Evolutionary conservation across 2,888 invertebrate genomes (phyloP).

Genomic region (Neoitamus cyanurus): DNA sequence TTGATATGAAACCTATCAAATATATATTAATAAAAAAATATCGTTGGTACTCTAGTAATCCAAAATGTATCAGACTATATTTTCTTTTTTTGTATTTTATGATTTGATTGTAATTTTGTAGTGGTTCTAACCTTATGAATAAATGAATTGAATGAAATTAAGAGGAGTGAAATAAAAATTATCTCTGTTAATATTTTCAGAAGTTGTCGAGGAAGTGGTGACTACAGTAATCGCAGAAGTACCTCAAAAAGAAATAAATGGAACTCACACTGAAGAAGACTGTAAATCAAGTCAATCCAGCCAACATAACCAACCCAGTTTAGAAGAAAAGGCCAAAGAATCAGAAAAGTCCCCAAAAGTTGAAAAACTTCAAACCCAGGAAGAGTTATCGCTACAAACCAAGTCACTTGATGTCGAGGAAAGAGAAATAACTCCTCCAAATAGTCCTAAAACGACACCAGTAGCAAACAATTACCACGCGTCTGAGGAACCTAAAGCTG

Average conservation of each 20-base stretch:
- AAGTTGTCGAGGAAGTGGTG: not conserved
- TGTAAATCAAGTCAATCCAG: not conserved
- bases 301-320: not conserved
- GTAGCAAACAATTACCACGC: not conserved
- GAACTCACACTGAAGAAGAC: not conserved
- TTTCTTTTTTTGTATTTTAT: too few species aligned
- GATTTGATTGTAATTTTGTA: too few species aligned
- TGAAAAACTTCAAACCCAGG: not conserved
- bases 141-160: too few species aligned
- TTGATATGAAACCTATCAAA: too few species aligned
- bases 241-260: not conserved
- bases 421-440: not conserved
- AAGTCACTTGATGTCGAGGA: not conserved
- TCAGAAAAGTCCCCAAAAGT: not conserved
- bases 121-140: too few species aligned
- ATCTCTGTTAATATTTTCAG: not conserved
- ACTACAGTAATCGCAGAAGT: not conserved
- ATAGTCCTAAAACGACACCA: not conserved
- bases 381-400: not conserved
- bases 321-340: constrained; percentile 29
- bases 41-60: too few species aligned
- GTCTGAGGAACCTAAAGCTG: constrained; percentile 16
- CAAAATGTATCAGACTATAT: too few species aligned
- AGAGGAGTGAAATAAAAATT: too few species aligned
- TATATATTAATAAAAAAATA: too few species aligned